Evolutionary conservation across 2,888 invertebrate genomes (phyloP).

Genomic region (Schizotus pectinicornis): DNA sequence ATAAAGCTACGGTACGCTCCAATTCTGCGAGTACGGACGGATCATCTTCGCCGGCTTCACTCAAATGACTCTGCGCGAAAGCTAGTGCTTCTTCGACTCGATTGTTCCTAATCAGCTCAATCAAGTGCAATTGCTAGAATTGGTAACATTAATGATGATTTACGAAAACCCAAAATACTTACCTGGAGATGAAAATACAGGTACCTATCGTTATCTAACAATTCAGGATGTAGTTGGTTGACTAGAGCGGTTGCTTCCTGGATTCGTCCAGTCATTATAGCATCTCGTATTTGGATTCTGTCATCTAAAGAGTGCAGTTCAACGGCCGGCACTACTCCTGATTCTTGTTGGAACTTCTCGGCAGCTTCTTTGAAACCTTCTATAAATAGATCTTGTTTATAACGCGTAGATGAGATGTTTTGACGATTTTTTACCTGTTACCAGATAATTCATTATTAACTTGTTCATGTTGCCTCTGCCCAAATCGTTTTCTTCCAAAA

Average conservation of each 20-base stretch:
- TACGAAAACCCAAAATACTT: slow-evolving; percentile 25
- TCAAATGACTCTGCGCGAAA: slow-evolving; percentile 88
- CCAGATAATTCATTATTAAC: slow-evolving; percentile 97
- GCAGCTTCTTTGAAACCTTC: slow-evolving; percentile 97
- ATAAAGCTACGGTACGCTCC: slow-evolving; percentile 90
- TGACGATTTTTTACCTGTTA: slow-evolving; percentile 74
- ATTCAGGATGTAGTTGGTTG: slow-evolving; percentile 91
- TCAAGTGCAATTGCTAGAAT: slow-evolving; percentile 83
- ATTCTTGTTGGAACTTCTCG: slow-evolving; percentile 94
- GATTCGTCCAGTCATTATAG: slow-evolving; percentile 90
- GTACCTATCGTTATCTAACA: slow-evolving; percentile 93
- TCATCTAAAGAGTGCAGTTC: slow-evolving; percentile 89
- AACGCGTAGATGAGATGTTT: not conserved
- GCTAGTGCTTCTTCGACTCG: slow-evolving; percentile 86
- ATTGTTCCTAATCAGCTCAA: slow-evolving; percentile 85
- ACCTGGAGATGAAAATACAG: slow-evolving; percentile 95
- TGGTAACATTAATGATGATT: slow-evolving; percentile 5
- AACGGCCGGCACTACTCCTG: slow-evolving; percentile 80
- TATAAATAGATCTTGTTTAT: slow-evolving; percentile 50
- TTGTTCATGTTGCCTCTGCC: slow-evolving; percentile 94
- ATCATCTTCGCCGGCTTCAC: slow-evolving; percentile 87
- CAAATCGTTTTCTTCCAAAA: slow-evolving; percentile 78
- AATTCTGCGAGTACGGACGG: slow-evolving; percentile 77
- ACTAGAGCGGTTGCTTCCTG: slow-evolving; percentile 93
- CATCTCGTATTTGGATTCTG: slow-evolving; percentile 89